Evolutionary conservation across 2,888 invertebrate genomes (phyloP), one percentile per base, ranked within the genome.

Genomic region (Perdita meconis): DNA sequence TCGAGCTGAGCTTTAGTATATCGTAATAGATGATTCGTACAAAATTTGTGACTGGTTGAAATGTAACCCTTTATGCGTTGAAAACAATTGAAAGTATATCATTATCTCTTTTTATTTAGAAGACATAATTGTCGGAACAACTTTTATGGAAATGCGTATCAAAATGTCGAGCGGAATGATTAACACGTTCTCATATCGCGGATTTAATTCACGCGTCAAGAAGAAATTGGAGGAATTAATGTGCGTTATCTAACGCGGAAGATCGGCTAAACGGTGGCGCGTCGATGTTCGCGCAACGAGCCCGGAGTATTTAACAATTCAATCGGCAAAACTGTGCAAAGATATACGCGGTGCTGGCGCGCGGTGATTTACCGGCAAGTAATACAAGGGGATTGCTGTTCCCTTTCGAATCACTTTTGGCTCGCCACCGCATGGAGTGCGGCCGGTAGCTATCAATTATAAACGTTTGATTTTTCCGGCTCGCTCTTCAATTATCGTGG

Each of bases 401-500:
- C 64, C 57, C 68, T 63, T 69, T 79, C 34, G 69, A 73, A 65
- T 78, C 69, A 63, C 68, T 79, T 78, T 67, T 64, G 78, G 55
- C 66, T 78, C 22, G 53, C 53, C 56, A 53, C 53, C 63, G 64
- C 57, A 44, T 30, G 22, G 24, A 59, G 57, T 42, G 44, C 24
- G 57, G 56, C 44, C 65, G 30, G 73, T 59, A 51, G 64, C 72
- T 67, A 81, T 83, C 84, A 83, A 84, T 84, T 83, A 84, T 78
- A 59, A 75, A 72, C 72, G 71, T 61, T 75, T 64, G 71, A 60
- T 78, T 83, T 84, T 83, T 78, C 66, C 57, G 36, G 40, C 63
- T 44, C 61, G 73, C 70, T 83, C 78, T 77, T 78, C 83, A 83
- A 81, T 85, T 85, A 85, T 53, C 70, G 72, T 13, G 44, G 68